Evolutionary conservation across 2,888 invertebrate species (phyloP).

Genomic region (Plebejus argus): DNA sequence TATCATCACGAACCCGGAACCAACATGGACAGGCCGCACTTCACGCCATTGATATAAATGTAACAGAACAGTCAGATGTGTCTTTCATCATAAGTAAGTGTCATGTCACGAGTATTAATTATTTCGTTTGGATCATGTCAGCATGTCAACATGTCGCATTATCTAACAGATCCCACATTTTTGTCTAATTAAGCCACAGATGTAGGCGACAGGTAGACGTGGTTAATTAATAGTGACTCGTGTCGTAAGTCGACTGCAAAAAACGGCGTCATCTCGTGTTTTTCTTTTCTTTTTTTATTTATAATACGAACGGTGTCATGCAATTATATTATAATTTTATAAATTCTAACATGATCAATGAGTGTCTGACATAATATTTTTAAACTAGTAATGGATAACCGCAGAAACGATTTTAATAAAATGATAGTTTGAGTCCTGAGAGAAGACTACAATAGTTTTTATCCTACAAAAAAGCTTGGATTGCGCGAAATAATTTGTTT

Average conservation of each 20-base stretch:
- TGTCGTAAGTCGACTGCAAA: neutral
- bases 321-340: neutral
- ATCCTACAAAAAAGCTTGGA: too few species aligned
- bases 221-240: neutral
- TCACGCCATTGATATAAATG: neutral
- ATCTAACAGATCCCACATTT: conserved; percentile 10
- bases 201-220: conserved; percentile 1
- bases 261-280: neutral
- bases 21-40: too few species aligned
- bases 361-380: too few species aligned
- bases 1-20: too few species aligned
- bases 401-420: too few species aligned
- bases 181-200: conserved; percentile 24
- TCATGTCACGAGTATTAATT: neutral
- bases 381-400: too few species aligned
- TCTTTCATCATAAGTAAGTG: neutral
- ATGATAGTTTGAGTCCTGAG: too few species aligned
- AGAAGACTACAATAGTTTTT: too few species aligned
- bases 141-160: conserved; percentile 7
- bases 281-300: neutral
- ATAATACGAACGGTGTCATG: neutral
- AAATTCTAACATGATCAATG: too few species aligned
- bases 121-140: conserved; percentile 25
- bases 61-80: neutral
- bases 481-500: neutral